Evolutionary conservation across 2,888 invertebrate genomes (phyloP).

Genomic region (Polyploca ridens): DNA sequence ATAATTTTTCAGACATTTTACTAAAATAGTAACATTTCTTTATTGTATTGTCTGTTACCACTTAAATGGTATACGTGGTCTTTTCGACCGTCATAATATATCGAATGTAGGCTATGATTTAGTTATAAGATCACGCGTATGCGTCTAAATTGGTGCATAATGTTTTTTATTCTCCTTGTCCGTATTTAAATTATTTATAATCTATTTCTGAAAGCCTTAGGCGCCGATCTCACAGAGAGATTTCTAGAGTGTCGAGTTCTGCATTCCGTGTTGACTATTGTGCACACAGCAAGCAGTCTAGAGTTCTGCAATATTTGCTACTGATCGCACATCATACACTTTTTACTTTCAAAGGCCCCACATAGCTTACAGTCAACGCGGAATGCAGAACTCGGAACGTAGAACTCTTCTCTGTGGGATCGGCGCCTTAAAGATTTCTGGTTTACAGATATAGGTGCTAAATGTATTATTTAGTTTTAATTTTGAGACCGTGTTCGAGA

Average conservation of each 20-base stretch:
- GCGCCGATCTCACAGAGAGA: no score
- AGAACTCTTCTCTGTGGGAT: no score
- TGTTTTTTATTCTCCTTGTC: slow-evolving; percentile 46
- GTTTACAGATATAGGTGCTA: slow-evolving; percentile 15
- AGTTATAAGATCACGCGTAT: slow-evolving; percentile 46
- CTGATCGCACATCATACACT: no score
- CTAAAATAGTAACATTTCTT: slow-evolving; percentile 7
- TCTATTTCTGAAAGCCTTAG: background rate
- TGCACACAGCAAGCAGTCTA: no score
- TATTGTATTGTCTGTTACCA: slow-evolving; percentile 20
- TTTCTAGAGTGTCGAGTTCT: no score
- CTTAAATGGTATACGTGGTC: slow-evolving; percentile 14
- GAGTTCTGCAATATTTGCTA: no score
- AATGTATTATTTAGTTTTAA: slow-evolving; percentile 6
- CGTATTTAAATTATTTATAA: slow-evolving; percentile 12
- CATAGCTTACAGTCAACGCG: no score
- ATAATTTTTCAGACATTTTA: background rate
- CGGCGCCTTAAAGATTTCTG: background rate
- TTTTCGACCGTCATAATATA: slow-evolving; percentile 18
- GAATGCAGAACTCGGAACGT: no score
- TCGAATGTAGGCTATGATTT: slow-evolving; percentile 73
- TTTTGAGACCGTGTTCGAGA: slow-evolving; percentile 1
- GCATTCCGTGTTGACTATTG: no score
- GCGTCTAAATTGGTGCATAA: slow-evolving; percentile 63
- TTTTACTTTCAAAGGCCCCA: no score